Evolutionary conservation across 2,888 invertebrate genomes (phyloP), one percentile per base, ranked within the genome.

Genomic region (Thereva unica): DNA sequence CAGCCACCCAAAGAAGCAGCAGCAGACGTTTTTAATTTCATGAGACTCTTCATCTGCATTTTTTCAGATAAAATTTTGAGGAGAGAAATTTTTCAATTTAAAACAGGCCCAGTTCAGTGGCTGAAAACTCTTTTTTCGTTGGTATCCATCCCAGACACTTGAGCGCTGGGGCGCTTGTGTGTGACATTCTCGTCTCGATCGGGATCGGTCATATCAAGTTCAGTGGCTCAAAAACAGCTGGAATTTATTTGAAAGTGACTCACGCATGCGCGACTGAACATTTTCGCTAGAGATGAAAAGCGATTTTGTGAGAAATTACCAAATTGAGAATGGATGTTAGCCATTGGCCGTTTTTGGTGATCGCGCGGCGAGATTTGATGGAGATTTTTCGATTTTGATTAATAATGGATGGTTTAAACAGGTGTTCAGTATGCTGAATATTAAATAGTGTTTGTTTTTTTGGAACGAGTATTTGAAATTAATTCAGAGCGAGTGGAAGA

Each of bases 31-130:
- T 10, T 12, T n/a, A 45, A 37, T 59, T 59, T 59, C 44, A 9
- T 42, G 35, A 23, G 23, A 6, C 47, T 50, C 47, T 47, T 57
- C 45, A 10, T 57, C 37, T 38, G 57, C 57, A 59, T 47, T 59
- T 59, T 59, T 59, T 38, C 10, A n/a, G 57, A 59, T 59, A 47
- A 59, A n/a, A 47, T 59, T 59, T 47, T 37, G 47, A 47, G 47
- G 47, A 37, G 57, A 59, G 47, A 59, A 59, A 59, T 59, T 47
- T 23, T 47, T 47, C 57, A 59, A 59, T 59, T 59, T 38, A 59
- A 45, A 59, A 50, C 50, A 50, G 50, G 12, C 23, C 55, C 55
- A 38, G 55, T 41, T 41, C 41, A 40, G 41, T 40, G 40, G 8
- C 10, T 10, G 34, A 5, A 9, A n/a, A 10, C 9, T 6, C 47